Evolutionary conservation across 2,113 vertebrate genomes (phyloP).

Genomic region (Malurus elegans): DNA sequence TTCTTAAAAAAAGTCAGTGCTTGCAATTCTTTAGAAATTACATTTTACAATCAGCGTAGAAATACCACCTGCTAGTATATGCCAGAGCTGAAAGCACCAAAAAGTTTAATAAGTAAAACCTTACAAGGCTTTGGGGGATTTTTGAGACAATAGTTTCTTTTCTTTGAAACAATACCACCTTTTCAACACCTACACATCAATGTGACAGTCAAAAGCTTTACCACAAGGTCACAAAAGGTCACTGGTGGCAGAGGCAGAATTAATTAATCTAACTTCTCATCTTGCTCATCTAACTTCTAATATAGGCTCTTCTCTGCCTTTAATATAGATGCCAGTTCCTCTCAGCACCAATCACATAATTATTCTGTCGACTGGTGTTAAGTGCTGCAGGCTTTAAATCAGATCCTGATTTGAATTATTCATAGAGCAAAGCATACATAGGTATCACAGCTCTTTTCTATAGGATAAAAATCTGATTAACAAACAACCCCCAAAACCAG

Average conservation of each 20-base stretch:
- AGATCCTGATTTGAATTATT: constrained; percentile 37
- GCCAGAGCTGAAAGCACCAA: not conserved
- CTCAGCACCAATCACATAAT: not conserved
- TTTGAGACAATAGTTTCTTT: not conserved
- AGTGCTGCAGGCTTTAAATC: constrained; percentile 19
- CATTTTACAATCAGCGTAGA: not conserved
- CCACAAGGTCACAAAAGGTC: not conserved
- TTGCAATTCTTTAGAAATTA: not conserved
- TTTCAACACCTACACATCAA: not conserved
- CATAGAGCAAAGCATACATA: not conserved
- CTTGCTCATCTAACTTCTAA: not conserved
- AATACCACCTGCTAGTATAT: not conserved
- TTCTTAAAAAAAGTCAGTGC: not conserved
- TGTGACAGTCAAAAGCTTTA: not conserved
- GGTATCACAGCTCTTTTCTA: constrained; percentile 17
- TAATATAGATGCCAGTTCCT: not conserved
- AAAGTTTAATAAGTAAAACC: not conserved
- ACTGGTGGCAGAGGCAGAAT: not conserved
- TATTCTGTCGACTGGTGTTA: not conserved
- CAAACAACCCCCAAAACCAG: not conserved
- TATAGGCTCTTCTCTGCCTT: not conserved
- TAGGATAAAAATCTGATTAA: not conserved
- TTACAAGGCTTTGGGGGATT: not conserved
- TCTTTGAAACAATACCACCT: not conserved
- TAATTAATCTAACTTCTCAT: no score